Percentiles rank a stretch among this genome's conserved stretches.
phyloP scores from a whole-genome alignment of 2,113 vertebrate genomes.

The Vidua macroura region DNA sequence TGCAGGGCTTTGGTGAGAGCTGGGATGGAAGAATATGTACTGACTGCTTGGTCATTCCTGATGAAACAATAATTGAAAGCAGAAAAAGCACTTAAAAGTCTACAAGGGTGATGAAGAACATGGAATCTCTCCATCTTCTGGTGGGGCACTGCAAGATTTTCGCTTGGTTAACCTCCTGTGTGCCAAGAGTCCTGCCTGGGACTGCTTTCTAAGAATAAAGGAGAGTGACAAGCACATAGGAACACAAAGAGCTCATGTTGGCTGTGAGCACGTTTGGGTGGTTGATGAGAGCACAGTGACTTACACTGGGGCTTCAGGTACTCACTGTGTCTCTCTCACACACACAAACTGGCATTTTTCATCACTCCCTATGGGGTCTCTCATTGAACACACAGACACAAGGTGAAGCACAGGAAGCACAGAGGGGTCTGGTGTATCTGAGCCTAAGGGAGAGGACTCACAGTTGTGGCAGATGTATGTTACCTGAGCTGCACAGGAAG shows the following conservation, averaged over 20 bases:
- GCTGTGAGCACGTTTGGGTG: background rate
- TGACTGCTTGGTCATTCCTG: background rate
- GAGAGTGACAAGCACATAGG: background rate
- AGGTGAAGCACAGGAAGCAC: background rate
- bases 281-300: background rate
- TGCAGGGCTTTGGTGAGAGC: background rate
- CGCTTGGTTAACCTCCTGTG: background rate
- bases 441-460: background rate
- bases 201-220: background rate
- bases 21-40: background rate
- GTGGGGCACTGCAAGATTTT: background rate
- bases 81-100: background rate
- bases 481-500: background rate
- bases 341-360: background rate
- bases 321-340: background rate
- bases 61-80: constrained; percentile 35
- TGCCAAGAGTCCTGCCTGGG: background rate
- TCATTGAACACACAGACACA: background rate
- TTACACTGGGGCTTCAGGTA: background rate
- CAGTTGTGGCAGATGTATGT: background rate
- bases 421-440: background rate
- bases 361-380: background rate
- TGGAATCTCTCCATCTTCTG: background rate
- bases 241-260: background rate
- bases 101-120: background rate